Conservation (phyloP, 2,797 vertebrate species). For the Darevskia nairensis region DNA sequence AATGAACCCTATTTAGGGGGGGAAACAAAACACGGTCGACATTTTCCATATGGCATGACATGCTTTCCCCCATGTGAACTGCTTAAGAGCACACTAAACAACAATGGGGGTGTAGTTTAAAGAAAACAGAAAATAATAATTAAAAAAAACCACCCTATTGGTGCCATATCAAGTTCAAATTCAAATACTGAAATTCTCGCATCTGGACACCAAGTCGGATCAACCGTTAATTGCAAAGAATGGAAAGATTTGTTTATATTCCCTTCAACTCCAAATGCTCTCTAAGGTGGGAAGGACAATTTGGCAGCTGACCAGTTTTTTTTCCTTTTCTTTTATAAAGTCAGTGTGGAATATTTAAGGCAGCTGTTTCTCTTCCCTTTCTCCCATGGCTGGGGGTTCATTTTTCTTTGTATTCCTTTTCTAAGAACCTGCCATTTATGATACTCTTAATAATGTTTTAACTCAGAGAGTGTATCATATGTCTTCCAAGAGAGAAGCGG, state of each 20-base stretch:
- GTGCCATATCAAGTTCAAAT: slow-evolving; percentile 23
- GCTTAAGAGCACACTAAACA: not conserved
- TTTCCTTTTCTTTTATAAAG: slow-evolving; percentile 41
- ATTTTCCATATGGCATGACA: slow-evolving; percentile 55
- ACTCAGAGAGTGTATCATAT: not conserved
- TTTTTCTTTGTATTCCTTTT: slow-evolving; percentile 46
- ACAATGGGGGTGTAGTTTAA: not conserved
- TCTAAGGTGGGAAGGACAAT: slow-evolving; percentile 53
- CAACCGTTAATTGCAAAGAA: slow-evolving; percentile 45
- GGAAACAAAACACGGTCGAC: slow-evolving; percentile 40
- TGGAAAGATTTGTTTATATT: slow-evolving; percentile 49
- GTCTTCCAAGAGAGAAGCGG: slow-evolving; percentile 40
- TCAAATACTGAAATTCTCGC: slow-evolving; percentile 40
- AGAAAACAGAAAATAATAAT: not conserved
- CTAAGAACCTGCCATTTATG: slow-evolving; percentile 38
- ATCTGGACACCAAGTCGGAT: slow-evolving; percentile 36
- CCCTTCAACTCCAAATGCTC: slow-evolving; percentile 49
- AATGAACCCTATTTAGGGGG: slow-evolving; percentile 9
- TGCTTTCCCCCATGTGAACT: slow-evolving; percentile 50
- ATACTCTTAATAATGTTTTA: slow-evolving; percentile 43
- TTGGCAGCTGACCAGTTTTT: slow-evolving; percentile 59
- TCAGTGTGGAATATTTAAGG: slow-evolving; percentile 63
- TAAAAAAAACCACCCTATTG: not conserved
- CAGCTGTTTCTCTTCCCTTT: slow-evolving; percentile 60
- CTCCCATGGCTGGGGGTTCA: slow-evolving; percentile 33